Conservation (phyloP, 2,888 invertebrate species). For the Plagodis pulveraria region DNA sequence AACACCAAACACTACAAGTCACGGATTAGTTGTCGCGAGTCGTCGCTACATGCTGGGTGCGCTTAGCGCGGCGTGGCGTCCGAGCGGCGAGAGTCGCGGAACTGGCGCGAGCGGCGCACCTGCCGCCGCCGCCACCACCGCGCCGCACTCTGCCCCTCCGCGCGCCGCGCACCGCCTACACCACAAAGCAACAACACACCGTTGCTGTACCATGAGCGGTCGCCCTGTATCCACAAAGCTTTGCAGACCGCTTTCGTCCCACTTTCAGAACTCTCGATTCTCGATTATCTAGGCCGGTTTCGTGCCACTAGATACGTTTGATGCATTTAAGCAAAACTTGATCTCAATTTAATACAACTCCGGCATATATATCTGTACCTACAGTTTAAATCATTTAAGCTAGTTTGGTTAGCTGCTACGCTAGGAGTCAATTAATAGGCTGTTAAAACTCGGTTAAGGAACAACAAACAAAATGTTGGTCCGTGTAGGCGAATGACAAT, state of each 20-base stretch:
- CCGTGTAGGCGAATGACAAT: conserved; percentile 43
- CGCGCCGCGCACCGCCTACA: conserved; percentile 65
- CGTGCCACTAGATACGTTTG: conserved; percentile 19
- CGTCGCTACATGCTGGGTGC: conserved; percentile 69
- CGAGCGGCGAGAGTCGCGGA: conserved; percentile 74
- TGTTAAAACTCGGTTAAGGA: conserved; percentile 20
- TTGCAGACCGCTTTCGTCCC: conserved; percentile 67
- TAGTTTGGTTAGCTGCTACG: no score
- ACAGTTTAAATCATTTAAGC: no score
- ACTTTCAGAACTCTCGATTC: conserved; percentile 61
- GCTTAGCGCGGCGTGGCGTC: conserved; percentile 59
- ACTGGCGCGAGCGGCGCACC: conserved; percentile 71
- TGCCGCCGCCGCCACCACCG: conserved; percentile 55
- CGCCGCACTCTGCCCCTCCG: conserved; percentile 47
- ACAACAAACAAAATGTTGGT: conserved; percentile 41
- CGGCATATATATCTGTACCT: no score
- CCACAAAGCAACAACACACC: conserved; percentile 70
- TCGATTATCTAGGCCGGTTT: conserved; percentile 41
- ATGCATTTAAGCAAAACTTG: conserved; percentile 18
- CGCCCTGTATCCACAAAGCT: conserved; percentile 70
- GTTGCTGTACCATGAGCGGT: conserved; percentile 69
- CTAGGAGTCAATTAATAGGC: conserved; percentile 17
- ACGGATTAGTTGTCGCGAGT: conserved; percentile 44
- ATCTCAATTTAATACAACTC: conserved; percentile 18
- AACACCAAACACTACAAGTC: conserved; percentile 61